phyloP scores from a whole-genome alignment of 1,140 invertebrate species.

The Drosophila saltans region DNA sequence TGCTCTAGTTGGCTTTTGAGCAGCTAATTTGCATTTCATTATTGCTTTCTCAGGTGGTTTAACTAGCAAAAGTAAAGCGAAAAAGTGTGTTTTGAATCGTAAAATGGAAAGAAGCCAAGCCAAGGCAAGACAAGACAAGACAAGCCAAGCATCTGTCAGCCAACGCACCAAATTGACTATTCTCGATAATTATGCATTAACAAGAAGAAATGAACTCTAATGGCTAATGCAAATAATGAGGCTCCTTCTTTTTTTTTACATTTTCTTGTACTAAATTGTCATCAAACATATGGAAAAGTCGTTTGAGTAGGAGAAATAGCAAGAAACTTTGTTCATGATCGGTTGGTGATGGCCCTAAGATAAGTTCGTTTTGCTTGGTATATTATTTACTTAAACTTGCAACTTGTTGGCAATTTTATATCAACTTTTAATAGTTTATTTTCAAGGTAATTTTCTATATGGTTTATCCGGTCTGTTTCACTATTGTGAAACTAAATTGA shows the following conservation, averaged over 20 bases:
- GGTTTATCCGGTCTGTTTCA: too few species aligned
- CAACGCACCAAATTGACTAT: constrained; percentile 2
- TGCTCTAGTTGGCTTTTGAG: constrained; percentile 6
- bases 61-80: neutral
- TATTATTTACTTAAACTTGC: too few species aligned
- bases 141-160: neutral
- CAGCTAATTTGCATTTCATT: constrained; percentile 31
- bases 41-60: constrained; percentile 20
- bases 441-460: too few species aligned
- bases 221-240: neutral
- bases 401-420: too few species aligned
- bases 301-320: neutral
- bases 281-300: neutral
- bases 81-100: constrained; percentile 6
- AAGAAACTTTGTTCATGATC: too few species aligned
- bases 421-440: too few species aligned
- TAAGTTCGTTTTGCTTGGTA: too few species aligned
- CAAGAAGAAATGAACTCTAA: constrained; percentile 3
- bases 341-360: too few species aligned
- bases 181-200: constrained; percentile 7
- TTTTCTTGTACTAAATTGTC: neutral
- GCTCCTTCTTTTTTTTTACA: neutral
- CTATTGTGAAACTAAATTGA: too few species aligned
- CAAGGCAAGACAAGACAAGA: too few species aligned
- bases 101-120: neutral